These are phyloP conservation scores for Herpetotheres cachinnans DNA, from an alignment of 2,113 vertebrate species.

Conservation along the genomic window DNA sequence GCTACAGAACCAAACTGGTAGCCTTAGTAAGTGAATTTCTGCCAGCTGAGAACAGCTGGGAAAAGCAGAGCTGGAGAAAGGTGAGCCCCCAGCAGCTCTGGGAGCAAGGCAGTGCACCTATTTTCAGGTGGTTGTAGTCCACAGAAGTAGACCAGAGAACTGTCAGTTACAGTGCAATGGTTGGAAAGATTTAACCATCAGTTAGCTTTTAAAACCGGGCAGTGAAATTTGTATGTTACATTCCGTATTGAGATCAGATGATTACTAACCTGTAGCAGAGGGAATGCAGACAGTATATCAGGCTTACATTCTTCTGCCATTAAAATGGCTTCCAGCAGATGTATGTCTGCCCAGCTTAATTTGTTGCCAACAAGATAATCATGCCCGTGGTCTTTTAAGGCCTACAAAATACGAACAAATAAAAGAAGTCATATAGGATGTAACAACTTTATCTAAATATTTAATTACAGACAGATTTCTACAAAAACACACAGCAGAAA, in stretches of 20 bases:
- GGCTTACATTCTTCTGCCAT: slow-evolving; percentile 82
- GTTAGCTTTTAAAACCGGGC: background rate
- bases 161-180: background rate
- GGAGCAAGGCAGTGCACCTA: background rate
- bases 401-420: slow-evolving; percentile 62
- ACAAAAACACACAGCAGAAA: background rate
- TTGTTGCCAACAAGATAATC: slow-evolving; percentile 85
- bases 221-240: background rate
- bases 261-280: slow-evolving; percentile 60
- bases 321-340: slow-evolving; percentile 84
- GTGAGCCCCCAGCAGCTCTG: background rate
- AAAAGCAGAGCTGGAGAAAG: background rate
- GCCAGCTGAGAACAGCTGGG: background rate
- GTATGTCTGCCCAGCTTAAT: slow-evolving; percentile 85
- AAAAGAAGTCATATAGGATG: background rate
- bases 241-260: background rate
- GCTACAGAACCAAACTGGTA: background rate
- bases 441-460: background rate
- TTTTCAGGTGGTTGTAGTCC: background rate
- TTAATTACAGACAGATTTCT: background rate
- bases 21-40: background rate
- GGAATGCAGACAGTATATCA: slow-evolving; percentile 76
- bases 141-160: background rate
- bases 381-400: slow-evolving; percentile 68
- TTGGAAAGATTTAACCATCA: background rate